A percentile compares a stretch with the other conserved stretches of the same genome.
Conservation (phyloP, 2,888 invertebrate genomes). For the Nomada ruficornis region DNA sequence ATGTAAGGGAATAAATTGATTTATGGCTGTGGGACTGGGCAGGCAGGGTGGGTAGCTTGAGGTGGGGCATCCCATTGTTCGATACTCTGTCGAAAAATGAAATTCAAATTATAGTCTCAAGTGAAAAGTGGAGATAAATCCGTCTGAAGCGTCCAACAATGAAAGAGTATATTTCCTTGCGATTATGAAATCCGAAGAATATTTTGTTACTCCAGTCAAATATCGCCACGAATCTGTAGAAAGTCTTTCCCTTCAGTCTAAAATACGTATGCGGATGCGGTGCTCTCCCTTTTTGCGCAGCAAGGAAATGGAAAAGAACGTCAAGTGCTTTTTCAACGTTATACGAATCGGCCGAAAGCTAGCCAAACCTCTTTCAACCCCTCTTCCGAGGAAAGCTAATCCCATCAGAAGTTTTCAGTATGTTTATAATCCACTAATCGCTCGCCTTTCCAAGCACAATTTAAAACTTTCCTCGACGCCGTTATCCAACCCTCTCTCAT, state of each 20-base stretch:
- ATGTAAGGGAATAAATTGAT: too few relatives aligned
- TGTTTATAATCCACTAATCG: constrained; percentile 84
- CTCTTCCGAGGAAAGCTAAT: constrained; percentile 68
- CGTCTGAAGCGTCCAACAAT: too few relatives aligned
- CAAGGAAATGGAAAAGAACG: constrained; percentile 30
- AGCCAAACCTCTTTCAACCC: constrained; percentile 42
- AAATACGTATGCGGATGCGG: background rate
- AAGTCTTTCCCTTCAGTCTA: too few relatives aligned
- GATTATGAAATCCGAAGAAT: background rate
- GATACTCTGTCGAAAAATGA: too few relatives aligned
- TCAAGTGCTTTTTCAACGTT: constrained; percentile 38
- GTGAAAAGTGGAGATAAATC: too few relatives aligned
- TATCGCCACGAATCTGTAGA: too few relatives aligned
- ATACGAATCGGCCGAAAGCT: constrained; percentile 56
- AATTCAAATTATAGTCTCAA: too few relatives aligned
- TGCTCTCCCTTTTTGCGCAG: background rate
- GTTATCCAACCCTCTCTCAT: constrained; percentile 70
- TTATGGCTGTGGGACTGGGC: too few relatives aligned
- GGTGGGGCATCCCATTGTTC: too few relatives aligned
- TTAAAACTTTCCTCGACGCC: constrained; percentile 80
- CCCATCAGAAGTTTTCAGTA: constrained; percentile 81
- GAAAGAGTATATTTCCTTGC: too few relatives aligned
- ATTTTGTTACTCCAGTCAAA: background rate
- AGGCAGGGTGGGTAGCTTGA: too few relatives aligned
- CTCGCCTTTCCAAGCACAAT: constrained; percentile 80